phyloP scores from a whole-genome alignment of 1,140 invertebrate species.

The Ephestia elutella region DNA sequence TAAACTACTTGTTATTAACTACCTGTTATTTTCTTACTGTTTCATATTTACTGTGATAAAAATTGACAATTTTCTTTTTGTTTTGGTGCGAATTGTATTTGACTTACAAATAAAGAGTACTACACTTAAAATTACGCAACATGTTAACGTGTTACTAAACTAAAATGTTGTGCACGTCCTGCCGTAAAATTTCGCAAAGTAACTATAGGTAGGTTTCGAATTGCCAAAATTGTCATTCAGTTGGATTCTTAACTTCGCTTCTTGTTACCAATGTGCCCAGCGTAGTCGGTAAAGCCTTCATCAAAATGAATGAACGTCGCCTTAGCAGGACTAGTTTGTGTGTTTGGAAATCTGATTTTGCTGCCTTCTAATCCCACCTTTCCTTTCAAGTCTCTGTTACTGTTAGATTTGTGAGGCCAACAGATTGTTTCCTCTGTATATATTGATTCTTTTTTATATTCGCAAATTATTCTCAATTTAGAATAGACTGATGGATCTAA shows the following conservation, averaged over 20 bases:
- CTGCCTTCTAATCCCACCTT: background rate
- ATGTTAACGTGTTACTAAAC: background rate
- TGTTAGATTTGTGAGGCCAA: background rate
- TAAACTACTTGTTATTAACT: no score
- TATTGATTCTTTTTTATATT: background rate
- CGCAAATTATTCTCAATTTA: no score
- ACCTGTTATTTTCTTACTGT: no score
- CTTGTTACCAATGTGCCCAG: constrained; percentile 1
- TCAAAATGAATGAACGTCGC: constrained; percentile 24
- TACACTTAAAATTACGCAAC: background rate
- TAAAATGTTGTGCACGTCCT: background rate
- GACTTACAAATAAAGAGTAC: no score
- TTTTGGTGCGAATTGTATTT: no score
- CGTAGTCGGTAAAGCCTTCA: constrained; percentile 22
- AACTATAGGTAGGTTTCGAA: background rate
- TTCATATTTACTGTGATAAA: no score
- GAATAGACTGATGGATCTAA: no score
- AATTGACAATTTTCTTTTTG: no score
- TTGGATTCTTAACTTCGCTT: background rate
- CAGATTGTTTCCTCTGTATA: background rate
- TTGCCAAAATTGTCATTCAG: constrained; percentile 1
- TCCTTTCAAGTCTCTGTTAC: background rate
- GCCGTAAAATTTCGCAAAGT: background rate
- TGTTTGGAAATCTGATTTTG: constrained; percentile 8
- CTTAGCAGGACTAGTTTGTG: constrained; percentile 12